A percentile compares a stretch with the other conserved stretches of the same genome.
Conservation (phyloP, 2,113 vertebrate genomes). For the Urocitellus parryii region DNA sequence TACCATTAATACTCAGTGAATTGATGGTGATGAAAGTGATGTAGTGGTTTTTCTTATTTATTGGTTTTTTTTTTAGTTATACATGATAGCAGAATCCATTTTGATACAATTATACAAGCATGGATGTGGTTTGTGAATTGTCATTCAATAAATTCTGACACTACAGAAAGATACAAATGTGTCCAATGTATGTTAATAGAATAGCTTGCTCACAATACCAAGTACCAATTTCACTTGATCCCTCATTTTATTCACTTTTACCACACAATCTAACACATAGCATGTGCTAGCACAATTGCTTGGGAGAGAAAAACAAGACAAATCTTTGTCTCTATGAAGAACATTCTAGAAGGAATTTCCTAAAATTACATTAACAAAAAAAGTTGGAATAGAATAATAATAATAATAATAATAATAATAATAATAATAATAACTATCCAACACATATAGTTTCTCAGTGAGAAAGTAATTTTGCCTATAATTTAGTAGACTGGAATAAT, state of each 20-base stretch:
- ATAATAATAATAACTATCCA: slow-evolving; percentile 16
- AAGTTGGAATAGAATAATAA: neutral
- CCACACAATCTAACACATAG: neutral
- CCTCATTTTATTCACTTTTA: neutral
- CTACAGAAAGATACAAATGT: too few relatives aligned
- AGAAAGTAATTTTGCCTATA: neutral
- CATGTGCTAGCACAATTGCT: neutral
- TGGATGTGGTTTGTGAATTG: too few relatives aligned
- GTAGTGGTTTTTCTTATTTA: too few relatives aligned
- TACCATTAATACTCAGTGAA: too few relatives aligned
- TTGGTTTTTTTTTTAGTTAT: too few relatives aligned
- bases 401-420: too few relatives aligned
- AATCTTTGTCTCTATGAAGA: neutral
- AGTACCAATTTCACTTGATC: neutral
- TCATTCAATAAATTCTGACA: too few relatives aligned
- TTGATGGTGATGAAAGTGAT: too few relatives aligned
- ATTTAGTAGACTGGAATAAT: neutral
- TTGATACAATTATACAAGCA: too few relatives aligned
- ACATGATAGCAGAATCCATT: too few relatives aligned
- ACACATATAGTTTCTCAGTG: neutral
- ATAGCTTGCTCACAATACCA: neutral
- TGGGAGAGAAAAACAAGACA: slow-evolving; percentile 22
- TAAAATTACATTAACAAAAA: neutral
- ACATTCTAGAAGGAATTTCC: neutral
- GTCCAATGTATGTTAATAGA: too few relatives aligned